Evolutionary conservation across 1,140 invertebrate genomes (phyloP).

Genomic region (Pollicipes pollicipes): DNA sequence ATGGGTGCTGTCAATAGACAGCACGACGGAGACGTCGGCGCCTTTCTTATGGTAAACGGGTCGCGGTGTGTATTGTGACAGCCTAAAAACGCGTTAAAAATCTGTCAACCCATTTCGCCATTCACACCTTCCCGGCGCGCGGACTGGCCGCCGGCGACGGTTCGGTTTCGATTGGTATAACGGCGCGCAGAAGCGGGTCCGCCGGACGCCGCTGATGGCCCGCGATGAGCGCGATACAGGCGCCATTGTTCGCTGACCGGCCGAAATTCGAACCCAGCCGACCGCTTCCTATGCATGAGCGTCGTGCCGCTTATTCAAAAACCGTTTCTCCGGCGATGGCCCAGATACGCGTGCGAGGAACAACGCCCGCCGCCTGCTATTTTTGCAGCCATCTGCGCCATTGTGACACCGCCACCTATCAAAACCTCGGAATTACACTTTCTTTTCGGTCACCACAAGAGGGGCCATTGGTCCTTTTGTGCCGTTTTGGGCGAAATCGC

Average conservation of each 20-base stretch:
- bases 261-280: not conserved
- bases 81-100: not conserved
- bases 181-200: not conserved
- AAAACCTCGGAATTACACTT: not conserved
- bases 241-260: not conserved
- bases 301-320: not conserved
- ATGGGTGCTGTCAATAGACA: constrained; percentile 1
- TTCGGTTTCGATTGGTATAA: not conserved
- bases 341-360: not conserved
- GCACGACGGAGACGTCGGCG: not conserved
- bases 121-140: not conserved
- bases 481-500: not conserved
- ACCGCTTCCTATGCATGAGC: not conserved
- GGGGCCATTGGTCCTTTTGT: not conserved
- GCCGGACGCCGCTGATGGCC: not conserved
- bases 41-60: not conserved
- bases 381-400: not conserved
- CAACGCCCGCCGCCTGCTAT: not conserved
- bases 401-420: not conserved
- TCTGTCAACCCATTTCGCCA: not conserved
- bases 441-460: not conserved
- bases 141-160: not conserved
- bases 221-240: not conserved
- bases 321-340: not conserved
- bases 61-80: not conserved